phyloP scores from a whole-genome alignment of 2,888 invertebrate genomes.

The Chaetogeoica ovagalla region DNA sequence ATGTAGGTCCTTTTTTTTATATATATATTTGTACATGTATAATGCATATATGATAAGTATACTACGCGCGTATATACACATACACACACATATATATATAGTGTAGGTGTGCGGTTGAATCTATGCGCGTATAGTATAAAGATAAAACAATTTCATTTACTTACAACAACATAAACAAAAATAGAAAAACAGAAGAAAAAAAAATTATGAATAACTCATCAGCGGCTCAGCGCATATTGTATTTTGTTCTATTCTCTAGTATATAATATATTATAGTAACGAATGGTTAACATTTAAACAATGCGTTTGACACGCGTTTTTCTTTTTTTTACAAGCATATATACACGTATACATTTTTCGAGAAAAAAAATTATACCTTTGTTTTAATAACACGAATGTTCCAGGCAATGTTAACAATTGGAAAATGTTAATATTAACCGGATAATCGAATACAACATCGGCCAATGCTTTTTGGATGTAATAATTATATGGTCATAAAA shows the following conservation, averaged over 20 bases:
- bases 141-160: slow-evolving; percentile 28
- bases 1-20: slow-evolving; percentile 15
- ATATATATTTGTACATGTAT: background rate
- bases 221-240: background rate
- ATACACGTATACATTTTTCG: background rate
- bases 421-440: too few relatives aligned
- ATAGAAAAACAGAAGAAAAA: background rate
- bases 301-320: background rate
- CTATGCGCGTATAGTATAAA: background rate
- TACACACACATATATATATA: too few relatives aligned
- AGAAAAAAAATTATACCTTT: slow-evolving; percentile 38
- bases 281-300: slow-evolving; percentile 3
- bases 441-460: too few relatives aligned
- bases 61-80: background rate
- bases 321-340: slow-evolving; percentile 26
- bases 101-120: background rate
- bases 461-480: too few relatives aligned
- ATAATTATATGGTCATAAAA: too few relatives aligned
- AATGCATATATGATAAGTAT: slow-evolving; percentile 1
- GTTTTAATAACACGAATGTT: background rate
- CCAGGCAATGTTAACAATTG: too few relatives aligned
- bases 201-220: slow-evolving; percentile 12
- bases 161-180: background rate
- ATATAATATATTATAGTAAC: too few relatives aligned
- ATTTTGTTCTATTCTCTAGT: too few relatives aligned